phyloP scores from a whole-genome alignment of 2,113 vertebrate species.

The Sprattus sprattus region DNA sequence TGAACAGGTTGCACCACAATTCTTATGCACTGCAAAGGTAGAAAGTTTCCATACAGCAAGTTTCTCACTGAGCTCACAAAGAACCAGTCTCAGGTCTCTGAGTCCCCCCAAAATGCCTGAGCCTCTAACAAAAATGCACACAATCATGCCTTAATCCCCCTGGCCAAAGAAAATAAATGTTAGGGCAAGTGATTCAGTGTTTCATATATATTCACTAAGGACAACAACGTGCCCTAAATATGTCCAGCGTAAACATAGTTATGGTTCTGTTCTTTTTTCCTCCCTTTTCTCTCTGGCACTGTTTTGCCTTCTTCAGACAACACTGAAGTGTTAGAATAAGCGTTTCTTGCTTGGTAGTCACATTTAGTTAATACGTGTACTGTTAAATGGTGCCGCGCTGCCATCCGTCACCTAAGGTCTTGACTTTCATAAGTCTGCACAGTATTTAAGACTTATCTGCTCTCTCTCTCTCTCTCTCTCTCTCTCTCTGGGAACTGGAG shows the following conservation, averaged over 20 bases:
- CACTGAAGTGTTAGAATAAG: neutral
- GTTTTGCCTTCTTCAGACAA: neutral
- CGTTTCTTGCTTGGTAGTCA: neutral
- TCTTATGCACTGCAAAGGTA: constrained; percentile 35
- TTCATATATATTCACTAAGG: neutral
- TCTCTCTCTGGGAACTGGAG: neutral
- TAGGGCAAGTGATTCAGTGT: neutral
- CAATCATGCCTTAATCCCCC: neutral
- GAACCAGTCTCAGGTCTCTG: neutral
- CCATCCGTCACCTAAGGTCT: neutral
- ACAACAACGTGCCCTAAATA: neutral
- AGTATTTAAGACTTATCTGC: neutral
- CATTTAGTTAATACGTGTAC: neutral
- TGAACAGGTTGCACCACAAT: constrained; percentile 49
- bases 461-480: neutral
- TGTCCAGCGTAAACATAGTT: neutral
- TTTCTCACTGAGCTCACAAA: constrained; percentile 7
- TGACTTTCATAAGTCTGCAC: neutral
- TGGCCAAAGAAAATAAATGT: neutral
- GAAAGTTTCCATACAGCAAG: constrained; percentile 46
- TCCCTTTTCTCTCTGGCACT: neutral
- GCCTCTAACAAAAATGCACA: neutral
- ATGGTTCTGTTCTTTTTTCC: neutral
- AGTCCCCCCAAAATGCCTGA: constrained; percentile 4
- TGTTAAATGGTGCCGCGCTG: neutral